Evolutionary conservation across 2,888 invertebrate species (phyloP).

Genomic region (Lepidocyrtoides sp.): DNA sequence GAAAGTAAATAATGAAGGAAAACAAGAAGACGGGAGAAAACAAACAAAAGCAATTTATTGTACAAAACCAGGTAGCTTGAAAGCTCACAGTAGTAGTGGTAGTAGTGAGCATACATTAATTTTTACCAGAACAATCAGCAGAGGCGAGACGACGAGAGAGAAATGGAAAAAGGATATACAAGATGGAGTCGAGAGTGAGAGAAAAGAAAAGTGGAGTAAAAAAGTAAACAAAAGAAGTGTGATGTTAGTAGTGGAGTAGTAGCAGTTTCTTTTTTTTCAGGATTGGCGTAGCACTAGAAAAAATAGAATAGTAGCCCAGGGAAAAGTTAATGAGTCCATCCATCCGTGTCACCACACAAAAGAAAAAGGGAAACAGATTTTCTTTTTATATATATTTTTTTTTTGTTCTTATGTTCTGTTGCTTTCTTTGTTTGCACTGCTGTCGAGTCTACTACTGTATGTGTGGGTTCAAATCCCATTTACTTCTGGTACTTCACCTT

Average conservation of each 20-base stretch:
- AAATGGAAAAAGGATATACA: not conserved
- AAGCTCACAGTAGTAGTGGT: not conserved
- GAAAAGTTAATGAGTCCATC: constrained; percentile 75
- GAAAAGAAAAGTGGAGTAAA: not conserved
- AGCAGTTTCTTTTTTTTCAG: no score
- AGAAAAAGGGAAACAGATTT: constrained; percentile 54
- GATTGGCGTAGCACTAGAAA: not conserved
- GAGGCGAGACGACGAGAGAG: not conserved
- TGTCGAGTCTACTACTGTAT: not conserved
- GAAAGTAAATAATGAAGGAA: constrained; percentile 2
- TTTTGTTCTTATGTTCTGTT: not conserved
- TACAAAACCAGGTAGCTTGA: no score
- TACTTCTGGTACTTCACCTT: constrained; percentile 14
- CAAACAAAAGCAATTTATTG: constrained; percentile 1
- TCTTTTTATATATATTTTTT: no score
- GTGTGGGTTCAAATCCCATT: not conserved
- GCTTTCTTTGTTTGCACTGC: not conserved
- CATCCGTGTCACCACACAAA: constrained; percentile 72
- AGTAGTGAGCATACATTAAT: constrained; percentile 29
- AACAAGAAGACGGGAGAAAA: not conserved
- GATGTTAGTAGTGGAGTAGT: no score
- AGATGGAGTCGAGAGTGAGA: constrained; percentile 5
- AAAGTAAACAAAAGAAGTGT: no score
- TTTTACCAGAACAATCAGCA: constrained; percentile 43
- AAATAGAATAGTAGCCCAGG: not conserved